phyloP scores from a whole-genome alignment of 2,888 invertebrate species.

The Timandra comae region DNA sequence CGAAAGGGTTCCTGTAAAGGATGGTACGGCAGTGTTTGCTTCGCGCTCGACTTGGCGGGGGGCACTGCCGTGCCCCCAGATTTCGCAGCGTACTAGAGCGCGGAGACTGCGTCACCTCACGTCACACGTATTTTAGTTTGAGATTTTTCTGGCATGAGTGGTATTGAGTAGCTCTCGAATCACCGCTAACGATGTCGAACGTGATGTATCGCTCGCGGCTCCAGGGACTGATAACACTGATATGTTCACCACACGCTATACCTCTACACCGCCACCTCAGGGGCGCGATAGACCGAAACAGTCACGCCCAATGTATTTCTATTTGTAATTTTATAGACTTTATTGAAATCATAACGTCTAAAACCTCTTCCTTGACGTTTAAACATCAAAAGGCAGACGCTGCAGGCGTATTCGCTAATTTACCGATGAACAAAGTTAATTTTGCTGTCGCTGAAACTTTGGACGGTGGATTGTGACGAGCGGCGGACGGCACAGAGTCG shows the following conservation, averaged over 20 bases:
- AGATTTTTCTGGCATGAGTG: slow-evolving; percentile 12
- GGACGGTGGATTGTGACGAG: neutral
- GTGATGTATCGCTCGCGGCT: slow-evolving; percentile 6
- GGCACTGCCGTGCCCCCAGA: too few species aligned
- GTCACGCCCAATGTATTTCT: slow-evolving; percentile 23
- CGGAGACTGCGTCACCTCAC: slow-evolving; percentile 6
- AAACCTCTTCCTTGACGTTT: slow-evolving; percentile 35
- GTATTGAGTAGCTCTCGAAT: neutral
- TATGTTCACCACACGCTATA: too few species aligned
- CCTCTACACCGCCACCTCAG: slow-evolving; percentile 3
- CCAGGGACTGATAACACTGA: too few species aligned
- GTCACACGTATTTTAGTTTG: slow-evolving; percentile 8
- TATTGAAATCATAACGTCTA: slow-evolving; percentile 33
- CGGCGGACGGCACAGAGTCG: slow-evolving; percentile 7
- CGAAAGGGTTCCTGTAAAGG: too few species aligned
- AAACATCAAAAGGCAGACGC: slow-evolving; percentile 36
- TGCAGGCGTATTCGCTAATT: slow-evolving; percentile 37
- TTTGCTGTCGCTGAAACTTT: slow-evolving; percentile 16
- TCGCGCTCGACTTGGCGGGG: too few species aligned
- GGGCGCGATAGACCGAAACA: slow-evolving; percentile 9
- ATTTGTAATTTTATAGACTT: slow-evolving; percentile 24
- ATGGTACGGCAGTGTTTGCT: too few species aligned
- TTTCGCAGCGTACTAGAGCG: neutral
- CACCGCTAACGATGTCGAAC: slow-evolving; percentile 3
- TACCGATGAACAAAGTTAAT: slow-evolving; percentile 25